Conservation (phyloP, 2,797 vertebrate genomes). For the Mormyrus proboscirostris region DNA sequence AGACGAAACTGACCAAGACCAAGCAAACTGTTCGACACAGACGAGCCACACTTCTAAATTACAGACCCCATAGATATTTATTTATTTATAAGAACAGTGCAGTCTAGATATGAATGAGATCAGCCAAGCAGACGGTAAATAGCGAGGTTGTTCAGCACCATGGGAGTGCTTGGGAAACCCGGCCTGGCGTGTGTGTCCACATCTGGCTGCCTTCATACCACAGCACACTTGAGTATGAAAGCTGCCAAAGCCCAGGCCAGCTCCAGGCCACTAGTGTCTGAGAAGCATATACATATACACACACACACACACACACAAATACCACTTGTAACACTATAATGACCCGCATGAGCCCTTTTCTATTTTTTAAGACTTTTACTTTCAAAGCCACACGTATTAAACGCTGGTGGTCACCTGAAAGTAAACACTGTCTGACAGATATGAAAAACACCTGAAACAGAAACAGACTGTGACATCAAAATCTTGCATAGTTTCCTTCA, state of each 20-base stretch:
- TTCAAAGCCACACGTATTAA: not conserved
- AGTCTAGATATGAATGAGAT: not conserved
- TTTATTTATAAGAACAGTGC: too few relatives aligned
- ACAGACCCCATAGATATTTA: not conserved
- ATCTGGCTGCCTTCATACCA: conserved; percentile 13
- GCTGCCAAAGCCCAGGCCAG: not conserved
- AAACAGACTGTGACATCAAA: not conserved
- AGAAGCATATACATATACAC: not conserved
- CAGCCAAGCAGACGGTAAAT: not conserved
- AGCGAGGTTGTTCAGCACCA: not conserved
- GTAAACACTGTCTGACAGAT: not conserved
- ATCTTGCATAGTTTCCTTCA: not conserved
- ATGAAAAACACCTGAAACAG: not conserved
- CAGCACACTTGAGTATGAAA: not conserved
- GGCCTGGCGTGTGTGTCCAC: not conserved
- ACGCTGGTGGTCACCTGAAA: not conserved
- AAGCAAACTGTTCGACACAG: not conserved
- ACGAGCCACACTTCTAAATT: not conserved
- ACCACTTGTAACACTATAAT: not conserved
- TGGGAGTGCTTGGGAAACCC: not conserved
- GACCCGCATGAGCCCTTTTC: not conserved
- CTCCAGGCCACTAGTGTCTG: not conserved
- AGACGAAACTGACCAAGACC: not conserved
- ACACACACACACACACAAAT: not conserved
- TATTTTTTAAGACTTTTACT: not conserved